Evolutionary conservation across 2,888 invertebrate species (phyloP).

Genomic region (Polyploca ridens): DNA sequence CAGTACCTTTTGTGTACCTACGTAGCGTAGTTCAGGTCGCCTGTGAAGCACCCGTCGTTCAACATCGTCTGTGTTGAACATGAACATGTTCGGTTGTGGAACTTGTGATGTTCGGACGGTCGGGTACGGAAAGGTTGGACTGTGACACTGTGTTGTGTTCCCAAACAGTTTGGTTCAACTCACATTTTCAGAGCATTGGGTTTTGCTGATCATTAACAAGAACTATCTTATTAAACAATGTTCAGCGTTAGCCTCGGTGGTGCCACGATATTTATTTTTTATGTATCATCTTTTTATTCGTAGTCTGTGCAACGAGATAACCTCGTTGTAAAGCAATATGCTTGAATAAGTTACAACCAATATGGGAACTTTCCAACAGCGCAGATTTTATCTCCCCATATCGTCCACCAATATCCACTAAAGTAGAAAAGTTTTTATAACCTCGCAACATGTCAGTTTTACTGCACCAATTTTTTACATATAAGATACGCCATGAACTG

Average conservation of each 20-base stretch:
- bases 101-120: neutral
- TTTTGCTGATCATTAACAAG: too few relatives aligned
- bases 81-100: neutral
- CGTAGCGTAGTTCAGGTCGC: neutral
- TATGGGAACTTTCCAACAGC: neutral
- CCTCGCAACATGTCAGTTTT: conserved; percentile 5
- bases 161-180: neutral
- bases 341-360: neutral
- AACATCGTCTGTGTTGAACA: neutral
- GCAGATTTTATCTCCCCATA: conserved; percentile 6
- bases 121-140: neutral
- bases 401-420: neutral
- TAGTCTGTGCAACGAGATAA: neutral
- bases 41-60: neutral
- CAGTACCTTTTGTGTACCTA: neutral
- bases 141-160: neutral
- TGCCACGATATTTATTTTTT: too few relatives aligned
- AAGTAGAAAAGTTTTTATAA: conserved; percentile 1
- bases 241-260: too few relatives aligned
- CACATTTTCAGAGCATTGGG: too few relatives aligned
- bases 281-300: neutral
- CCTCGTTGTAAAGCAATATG: neutral
- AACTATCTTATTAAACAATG: too few relatives aligned
- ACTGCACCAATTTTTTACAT: conserved; percentile 1
- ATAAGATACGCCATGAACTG: neutral